These are phyloP conservation scores for Meandrina meandrites DNA, from an alignment of 92 coral and sea anemone species.

Conservation along the genomic window DNA sequence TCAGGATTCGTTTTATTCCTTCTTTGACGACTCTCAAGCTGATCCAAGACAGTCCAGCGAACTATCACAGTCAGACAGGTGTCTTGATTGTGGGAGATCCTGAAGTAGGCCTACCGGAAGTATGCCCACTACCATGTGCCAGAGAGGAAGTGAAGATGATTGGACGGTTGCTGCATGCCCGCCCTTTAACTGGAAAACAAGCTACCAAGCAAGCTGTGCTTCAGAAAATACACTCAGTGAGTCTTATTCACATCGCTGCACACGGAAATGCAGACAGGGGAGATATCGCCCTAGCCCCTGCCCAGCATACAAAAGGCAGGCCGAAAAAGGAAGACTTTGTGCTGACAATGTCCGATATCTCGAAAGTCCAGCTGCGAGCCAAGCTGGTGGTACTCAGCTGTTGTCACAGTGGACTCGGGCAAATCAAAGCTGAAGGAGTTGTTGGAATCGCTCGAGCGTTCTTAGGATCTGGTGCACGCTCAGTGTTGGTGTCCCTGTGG, in stretches of 20 bases:
- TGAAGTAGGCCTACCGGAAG: not conserved
- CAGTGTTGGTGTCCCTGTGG: conserved; percentile 18
- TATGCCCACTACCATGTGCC: not conserved
- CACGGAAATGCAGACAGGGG: conserved; percentile 20
- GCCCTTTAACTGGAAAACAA: conserved; percentile 13
- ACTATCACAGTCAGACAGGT: not conserved
- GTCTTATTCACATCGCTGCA: conserved; percentile 33
- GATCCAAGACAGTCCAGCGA: not conserved
- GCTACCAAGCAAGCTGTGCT: conserved; percentile 34
- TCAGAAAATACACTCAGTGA: conserved; percentile 13
- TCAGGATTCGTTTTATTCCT: no score
- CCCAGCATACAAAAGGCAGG: not conserved
- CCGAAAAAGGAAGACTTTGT: not conserved
- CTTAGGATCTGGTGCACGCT: no score
- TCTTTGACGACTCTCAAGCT: not conserved
- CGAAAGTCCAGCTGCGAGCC: conserved; percentile 8
- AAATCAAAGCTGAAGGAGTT: conserved; percentile 17
- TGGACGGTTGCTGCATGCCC: not conserved
- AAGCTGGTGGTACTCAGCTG: conserved; percentile 32
- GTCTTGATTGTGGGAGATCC: conserved; percentile 36
- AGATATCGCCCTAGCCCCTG: conserved; percentile 30
- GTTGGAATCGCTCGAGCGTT: conserved; percentile 5
- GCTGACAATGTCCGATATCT: conserved; percentile 23
- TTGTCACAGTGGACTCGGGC: conserved; percentile 29
- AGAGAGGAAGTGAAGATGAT: conserved; percentile 24